Base-by-base conservation (phyloP, 2,113 vertebrate species). In the Alosa alosa region DNA sequence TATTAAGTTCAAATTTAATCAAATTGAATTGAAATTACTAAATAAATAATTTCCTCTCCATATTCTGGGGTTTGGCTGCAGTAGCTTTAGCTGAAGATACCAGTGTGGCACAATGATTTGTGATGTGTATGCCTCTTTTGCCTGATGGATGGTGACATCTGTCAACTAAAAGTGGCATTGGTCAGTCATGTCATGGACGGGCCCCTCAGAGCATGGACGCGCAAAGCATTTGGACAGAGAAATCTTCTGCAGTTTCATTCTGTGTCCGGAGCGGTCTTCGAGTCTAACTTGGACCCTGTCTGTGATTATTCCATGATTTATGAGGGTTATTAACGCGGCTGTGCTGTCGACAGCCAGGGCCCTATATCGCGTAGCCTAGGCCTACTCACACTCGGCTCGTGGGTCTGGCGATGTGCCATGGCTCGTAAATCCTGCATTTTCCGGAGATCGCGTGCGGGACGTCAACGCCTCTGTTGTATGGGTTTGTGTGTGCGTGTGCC, bases 401-500 rank as follows among this genome's bases (percentile, higher is more conserved):
- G 72, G 4, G 31, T 15, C 36, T 78, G 72, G 72, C 72, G 39
- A 78, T 11, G 36, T 78, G 72, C 72, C 72, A 2, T 3, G 36
- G 36, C 72, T 39, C 31, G 72, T 78, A 78, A 78, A 78, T 78
- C 72, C 72, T 78, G 13, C 72, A 15, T 78, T 78, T 78, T 78
- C 31, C 72, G 10, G 72, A 39, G 64, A 72, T 72, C 64, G 10
- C n/a, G 64, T 72, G 64, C 64, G 3, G 72, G 11, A 41, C 25
- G 3, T 75, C 68, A 39, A 75, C 68, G 72, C 72, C 72, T 60
- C 55, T 78, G 72, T 78, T 78, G 72, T 78, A 31, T 31, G 31
- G 0, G 31, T 31, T 9, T 57, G 52, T 57, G 31, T 36, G 72
- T 15, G 72, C 17, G 72, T 39, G 72, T 13, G 72, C 25, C 64